These are phyloP conservation scores for Amiota minor DNA, from an alignment of 2,888 invertebrate genomes.

Conservation along the genomic window DNA sequence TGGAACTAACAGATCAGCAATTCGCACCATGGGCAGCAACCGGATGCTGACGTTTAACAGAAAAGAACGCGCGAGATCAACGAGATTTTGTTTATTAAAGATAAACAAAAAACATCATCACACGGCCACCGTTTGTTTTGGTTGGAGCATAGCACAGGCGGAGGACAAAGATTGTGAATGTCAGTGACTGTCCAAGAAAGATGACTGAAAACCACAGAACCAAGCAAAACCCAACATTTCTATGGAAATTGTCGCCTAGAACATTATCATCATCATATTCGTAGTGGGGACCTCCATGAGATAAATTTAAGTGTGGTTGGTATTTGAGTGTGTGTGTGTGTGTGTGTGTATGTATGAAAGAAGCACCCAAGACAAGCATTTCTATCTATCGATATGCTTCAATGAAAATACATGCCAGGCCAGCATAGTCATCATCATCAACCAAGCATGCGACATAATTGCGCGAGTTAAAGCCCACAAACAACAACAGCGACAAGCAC, in stretches of 20 bases:
- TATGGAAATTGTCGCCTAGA: slow-evolving; percentile 28
- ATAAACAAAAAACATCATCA: slow-evolving; percentile 11
- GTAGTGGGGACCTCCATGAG: neutral
- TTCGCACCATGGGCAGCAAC: slow-evolving; percentile 7
- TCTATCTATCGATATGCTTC: slow-evolving; percentile 65
- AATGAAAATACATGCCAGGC: slow-evolving; percentile 63
- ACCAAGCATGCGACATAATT: slow-evolving; percentile 70
- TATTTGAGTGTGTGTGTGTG: neutral
- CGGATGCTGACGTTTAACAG: slow-evolving; percentile 27
- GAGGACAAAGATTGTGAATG: neutral
- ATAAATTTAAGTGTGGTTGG: neutral
- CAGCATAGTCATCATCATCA: slow-evolving; percentile 69
- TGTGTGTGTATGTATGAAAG: slow-evolving; percentile 22
- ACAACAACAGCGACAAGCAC: slow-evolving; percentile 33
- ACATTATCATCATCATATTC: neutral
- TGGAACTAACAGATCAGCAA: slow-evolving; percentile 27
- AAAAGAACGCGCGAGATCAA: slow-evolving; percentile 26
- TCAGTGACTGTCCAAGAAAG: neutral
- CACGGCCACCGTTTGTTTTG: no score
- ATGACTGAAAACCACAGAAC: neutral
- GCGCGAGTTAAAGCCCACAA: slow-evolving; percentile 66
- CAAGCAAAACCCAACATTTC: slow-evolving; percentile 12
- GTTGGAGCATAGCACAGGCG: no score
- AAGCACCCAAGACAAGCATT: slow-evolving; percentile 43
- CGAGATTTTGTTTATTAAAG: slow-evolving; percentile 25